A percentile compares a stretch with the other conserved stretches of the same genome.
Conservation (phyloP, 2,113 vertebrate species). For the Scytalopus superciliaris region DNA sequence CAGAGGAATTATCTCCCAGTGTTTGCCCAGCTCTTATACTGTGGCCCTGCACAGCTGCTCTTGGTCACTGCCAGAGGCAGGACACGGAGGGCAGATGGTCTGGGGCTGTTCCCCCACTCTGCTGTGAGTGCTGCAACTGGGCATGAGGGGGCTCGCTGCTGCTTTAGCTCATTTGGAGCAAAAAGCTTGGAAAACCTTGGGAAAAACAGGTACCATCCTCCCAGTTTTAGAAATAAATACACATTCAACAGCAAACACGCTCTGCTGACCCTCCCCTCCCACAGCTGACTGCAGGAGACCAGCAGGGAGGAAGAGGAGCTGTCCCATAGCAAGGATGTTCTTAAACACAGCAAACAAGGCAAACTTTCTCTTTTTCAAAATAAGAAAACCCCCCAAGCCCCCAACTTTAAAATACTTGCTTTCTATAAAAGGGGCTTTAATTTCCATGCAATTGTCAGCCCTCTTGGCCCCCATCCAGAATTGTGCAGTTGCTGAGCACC, state of each 20-base stretch:
- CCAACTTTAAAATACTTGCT: not conserved
- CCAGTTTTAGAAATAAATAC: accelerated
- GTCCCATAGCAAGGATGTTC: not conserved
- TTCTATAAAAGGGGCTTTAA: not conserved
- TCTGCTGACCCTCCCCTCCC: accelerated
- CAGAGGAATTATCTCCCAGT: not conserved
- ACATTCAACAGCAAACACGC: not conserved
- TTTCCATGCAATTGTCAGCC: not conserved
- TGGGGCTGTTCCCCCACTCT: not conserved
- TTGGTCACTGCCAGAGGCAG: not conserved
- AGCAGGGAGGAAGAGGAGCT: not conserved
- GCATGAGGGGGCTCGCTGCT: accelerated
- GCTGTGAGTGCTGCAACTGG: not conserved
- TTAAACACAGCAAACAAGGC: not conserved
- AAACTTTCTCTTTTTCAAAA: not conserved
- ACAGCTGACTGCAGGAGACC: not conserved
- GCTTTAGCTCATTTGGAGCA: not conserved
- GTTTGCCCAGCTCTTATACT: not conserved
- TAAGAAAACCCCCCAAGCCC: too few relatives aligned
- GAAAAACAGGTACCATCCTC: not conserved
- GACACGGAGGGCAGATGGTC: accelerated
- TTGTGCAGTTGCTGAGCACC: not conserved
- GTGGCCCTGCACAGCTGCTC: not conserved
- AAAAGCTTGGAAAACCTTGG: not conserved
- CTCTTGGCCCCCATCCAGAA: not conserved